phyloP scores from a whole-genome alignment of 1,140 invertebrate species.

The Orius laevigatus region DNA sequence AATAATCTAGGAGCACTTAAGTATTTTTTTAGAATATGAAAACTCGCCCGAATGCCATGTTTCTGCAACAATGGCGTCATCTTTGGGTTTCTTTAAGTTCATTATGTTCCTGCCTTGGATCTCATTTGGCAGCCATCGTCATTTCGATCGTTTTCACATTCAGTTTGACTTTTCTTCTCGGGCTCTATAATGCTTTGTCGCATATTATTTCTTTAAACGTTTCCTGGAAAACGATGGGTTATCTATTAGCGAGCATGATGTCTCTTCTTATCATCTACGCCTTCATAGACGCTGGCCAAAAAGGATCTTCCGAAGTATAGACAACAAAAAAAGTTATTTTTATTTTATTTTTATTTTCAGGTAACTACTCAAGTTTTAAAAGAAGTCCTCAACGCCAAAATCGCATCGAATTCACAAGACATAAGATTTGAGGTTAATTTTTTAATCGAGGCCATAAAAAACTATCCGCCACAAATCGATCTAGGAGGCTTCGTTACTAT shows the following conservation, averaged over 20 bases:
- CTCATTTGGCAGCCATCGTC: neutral
- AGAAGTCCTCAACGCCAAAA: neutral
- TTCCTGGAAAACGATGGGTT: constrained; percentile 3
- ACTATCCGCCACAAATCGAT: constrained; percentile 4
- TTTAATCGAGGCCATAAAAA: constrained; percentile 1
- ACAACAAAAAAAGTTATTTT: neutral
- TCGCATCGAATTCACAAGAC: neutral
- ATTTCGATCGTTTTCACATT: constrained; percentile 10
- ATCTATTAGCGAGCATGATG: constrained; percentile 1
- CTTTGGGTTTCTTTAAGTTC: constrained; percentile 6
- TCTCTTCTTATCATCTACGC: constrained; percentile 3
- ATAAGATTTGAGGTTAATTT: constrained; percentile 1
- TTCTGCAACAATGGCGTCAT: constrained; percentile 1
- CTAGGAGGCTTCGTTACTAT: constrained; percentile 9
- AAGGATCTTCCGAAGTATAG: constrained; percentile 1
- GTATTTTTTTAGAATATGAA: constrained; percentile 1
- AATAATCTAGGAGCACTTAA: neutral
- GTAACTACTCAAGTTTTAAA: neutral
- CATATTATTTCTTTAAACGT: neutral
- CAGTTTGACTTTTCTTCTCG: constrained; percentile 11
- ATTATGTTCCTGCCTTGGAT: neutral
- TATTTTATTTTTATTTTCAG: neutral
- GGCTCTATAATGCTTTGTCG: constrained; percentile 7
- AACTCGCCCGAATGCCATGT: neutral
- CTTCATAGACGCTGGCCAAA: constrained; percentile 5